Evolutionary conservation across 2,113 vertebrate genomes (phyloP).

Genomic region (Xerus inauris): DNA sequence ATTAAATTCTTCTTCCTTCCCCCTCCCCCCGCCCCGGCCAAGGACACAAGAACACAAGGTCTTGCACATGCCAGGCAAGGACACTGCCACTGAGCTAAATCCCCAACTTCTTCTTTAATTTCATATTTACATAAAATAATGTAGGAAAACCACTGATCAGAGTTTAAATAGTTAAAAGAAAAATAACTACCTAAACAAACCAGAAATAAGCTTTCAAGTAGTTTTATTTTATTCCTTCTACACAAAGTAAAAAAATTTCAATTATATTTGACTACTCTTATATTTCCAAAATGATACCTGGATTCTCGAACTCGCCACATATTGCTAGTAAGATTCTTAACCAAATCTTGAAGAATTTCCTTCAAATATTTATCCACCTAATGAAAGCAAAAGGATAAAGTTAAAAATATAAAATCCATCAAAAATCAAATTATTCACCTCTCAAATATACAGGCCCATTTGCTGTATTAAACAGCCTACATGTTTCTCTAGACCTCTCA

Average conservation of each 20-base stretch:
- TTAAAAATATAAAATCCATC: conserved; percentile 35
- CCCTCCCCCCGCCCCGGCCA: too few species aligned
- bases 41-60: too few species aligned
- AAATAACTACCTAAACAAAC: neutral
- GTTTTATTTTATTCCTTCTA: conserved; percentile 45
- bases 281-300: conserved; percentile 87
- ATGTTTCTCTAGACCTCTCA: neutral
- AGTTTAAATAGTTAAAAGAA: conserved; percentile 38
- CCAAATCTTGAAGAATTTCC: conserved; percentile 96
- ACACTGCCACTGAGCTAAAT: too few species aligned
- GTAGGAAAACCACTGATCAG: neutral
- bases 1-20: neutral
- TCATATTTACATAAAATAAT: conserved; percentile 33
- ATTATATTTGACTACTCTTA: neutral
- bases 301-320: conserved; percentile 98
- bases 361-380: conserved; percentile 98
- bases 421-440: conserved; percentile 30
- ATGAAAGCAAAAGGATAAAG: conserved; percentile 71
- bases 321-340: conserved; percentile 95
- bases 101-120: neutral
- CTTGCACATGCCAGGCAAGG: too few species aligned
- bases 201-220: conserved; percentile 44
- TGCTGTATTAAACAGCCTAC: neutral
- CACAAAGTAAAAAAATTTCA: conserved; percentile 10
- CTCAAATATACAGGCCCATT: neutral